phyloP scores from a whole-genome alignment of 2,113 vertebrate species.

The Neoarius graeffei region DNA sequence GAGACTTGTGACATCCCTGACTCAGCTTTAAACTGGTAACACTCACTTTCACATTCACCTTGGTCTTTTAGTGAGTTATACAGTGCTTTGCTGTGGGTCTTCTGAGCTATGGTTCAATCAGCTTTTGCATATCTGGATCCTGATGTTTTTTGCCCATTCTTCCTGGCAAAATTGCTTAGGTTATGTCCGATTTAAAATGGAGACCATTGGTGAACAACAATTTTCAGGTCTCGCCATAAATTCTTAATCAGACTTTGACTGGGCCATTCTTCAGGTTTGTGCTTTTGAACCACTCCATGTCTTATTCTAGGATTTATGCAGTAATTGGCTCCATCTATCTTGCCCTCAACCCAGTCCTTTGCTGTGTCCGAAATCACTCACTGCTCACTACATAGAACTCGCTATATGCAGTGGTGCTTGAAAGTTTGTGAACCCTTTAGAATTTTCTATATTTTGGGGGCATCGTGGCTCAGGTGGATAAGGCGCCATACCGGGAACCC shows the following conservation, averaged over 20 bases:
- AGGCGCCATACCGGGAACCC: no score
- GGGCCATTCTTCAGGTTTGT: neutral
- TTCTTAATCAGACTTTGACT: neutral
- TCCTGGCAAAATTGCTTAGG: neutral
- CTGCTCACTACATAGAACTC: no score
- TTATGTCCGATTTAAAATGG: neutral
- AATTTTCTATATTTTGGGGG: no score
- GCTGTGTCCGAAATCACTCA: no score
- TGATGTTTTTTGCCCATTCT: neutral
- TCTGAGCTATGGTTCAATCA: neutral
- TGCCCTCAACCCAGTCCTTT: neutral
- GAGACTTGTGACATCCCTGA: neutral
- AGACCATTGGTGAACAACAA: neutral
- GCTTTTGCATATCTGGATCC: neutral
- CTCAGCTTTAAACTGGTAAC: neutral
- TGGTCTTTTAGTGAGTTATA: neutral
- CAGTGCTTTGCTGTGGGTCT: neutral
- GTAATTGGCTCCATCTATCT: neutral
- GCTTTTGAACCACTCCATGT: neutral
- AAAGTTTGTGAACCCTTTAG: no score
- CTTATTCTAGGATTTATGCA: neutral
- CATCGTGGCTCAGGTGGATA: no score
- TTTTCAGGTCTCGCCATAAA: neutral
- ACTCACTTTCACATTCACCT: neutral
- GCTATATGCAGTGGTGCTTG: no score